Evolutionary conservation across 2,113 vertebrate species (phyloP).

Genomic region (Ceyx cyanopectus): DNA sequence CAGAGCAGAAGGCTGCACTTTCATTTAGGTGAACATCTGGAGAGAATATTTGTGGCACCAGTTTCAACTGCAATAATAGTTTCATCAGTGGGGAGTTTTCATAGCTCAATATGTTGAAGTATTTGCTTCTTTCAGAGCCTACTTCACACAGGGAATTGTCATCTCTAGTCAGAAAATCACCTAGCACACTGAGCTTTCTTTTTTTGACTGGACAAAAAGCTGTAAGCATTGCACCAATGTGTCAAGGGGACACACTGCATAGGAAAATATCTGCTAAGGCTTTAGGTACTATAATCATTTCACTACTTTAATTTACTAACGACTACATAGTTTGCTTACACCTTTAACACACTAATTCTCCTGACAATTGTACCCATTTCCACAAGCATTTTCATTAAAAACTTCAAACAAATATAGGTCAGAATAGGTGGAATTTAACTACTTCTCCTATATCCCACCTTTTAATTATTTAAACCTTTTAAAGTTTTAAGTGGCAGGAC

Average conservation of each 20-base stretch:
- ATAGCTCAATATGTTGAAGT: not conserved
- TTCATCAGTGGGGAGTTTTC: not conserved
- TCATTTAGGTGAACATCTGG: not conserved
- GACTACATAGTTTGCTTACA: not conserved
- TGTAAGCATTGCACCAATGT: not conserved
- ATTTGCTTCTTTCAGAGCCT: not conserved
- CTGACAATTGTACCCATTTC: not conserved
- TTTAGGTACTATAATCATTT: not conserved
- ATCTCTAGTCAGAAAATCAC: not conserved
- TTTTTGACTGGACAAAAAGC: not conserved
- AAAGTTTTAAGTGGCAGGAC: not conserved
- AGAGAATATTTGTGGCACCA: not conserved
- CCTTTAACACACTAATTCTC: not conserved
- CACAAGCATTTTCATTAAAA: not conserved
- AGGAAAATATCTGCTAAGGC: not conserved
- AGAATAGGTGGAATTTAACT: not conserved
- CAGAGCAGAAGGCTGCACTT: not conserved
- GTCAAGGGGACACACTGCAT: not conserved
- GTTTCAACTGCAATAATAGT: not conserved
- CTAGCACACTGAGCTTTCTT: not conserved
- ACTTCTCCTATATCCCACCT: not conserved
- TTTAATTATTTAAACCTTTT: not conserved
- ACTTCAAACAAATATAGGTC: not conserved
- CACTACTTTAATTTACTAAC: not conserved
- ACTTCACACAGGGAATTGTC: not conserved